Conservation (phyloP, 2,113 vertebrate genomes). For the Ifrita kowaldi region DNA sequence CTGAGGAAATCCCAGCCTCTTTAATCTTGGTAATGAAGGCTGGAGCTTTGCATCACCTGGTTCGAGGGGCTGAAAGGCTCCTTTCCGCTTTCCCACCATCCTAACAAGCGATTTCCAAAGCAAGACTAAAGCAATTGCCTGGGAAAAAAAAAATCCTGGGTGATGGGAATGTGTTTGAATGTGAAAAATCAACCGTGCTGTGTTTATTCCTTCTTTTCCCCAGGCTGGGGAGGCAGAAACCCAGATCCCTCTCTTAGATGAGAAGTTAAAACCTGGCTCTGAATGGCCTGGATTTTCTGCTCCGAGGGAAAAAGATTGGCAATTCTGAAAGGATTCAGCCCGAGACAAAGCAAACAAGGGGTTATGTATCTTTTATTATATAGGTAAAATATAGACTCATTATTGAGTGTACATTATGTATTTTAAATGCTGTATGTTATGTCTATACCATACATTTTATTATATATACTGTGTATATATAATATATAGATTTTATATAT, state of each 20-base stretch:
- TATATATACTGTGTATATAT: no score
- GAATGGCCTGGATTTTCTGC: neutral
- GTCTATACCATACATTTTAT: neutral
- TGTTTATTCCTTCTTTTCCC: neutral
- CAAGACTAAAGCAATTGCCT: neutral
- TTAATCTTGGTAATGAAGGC: slow-evolving; percentile 16
- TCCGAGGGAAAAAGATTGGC: neutral
- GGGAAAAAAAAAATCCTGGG: neutral
- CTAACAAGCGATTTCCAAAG: neutral
- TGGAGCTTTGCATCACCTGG: slow-evolving; percentile 12
- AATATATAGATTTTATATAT: neutral
- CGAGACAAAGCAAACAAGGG: neutral
- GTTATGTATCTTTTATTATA: neutral
- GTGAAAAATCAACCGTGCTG: neutral
- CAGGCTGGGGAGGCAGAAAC: neutral
- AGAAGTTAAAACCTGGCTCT: neutral
- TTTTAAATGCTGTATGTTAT: neutral
- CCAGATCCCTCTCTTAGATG: neutral
- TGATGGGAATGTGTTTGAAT: neutral
- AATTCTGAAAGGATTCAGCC: neutral
- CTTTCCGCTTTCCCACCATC: neutral
- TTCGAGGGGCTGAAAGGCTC: neutral
- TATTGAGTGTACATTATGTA: fast-evolving
- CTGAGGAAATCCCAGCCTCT: neutral
- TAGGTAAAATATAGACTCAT: neutral